phyloP scores from a whole-genome alignment of 2,113 vertebrate species.

The Syngnathus scovelli region DNA sequence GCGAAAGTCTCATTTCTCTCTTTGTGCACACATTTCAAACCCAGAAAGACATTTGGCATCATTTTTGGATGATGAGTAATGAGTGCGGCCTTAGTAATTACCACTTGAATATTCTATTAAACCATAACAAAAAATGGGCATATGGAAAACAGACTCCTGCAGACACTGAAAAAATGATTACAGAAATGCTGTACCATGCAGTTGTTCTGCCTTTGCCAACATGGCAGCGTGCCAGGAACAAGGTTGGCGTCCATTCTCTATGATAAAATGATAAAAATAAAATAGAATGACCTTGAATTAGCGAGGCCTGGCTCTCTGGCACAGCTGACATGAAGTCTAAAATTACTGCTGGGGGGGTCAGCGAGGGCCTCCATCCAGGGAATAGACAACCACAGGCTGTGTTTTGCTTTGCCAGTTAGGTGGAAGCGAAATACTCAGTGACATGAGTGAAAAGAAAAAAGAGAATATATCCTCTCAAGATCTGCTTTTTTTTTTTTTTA shows the following conservation, averaged over 20 bases:
- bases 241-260: conserved; percentile 46
- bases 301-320: conserved; percentile 53
- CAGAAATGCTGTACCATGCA: conserved; percentile 24
- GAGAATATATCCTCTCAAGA: conserved; percentile 13
- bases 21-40: conserved; percentile 10
- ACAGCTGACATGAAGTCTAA: conserved; percentile 66
- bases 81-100: conserved; percentile 23
- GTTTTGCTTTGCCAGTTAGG: conserved; percentile 46
- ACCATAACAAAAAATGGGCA: conserved; percentile 21
- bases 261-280: conserved; percentile 59
- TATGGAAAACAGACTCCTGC: conserved; percentile 22
- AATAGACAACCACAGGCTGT: conserved; percentile 53
- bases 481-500: conserved; percentile 15
- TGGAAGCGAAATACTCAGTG: conserved; percentile 56
- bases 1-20: conserved; percentile 10
- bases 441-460: conserved; percentile 54
- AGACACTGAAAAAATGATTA: conserved; percentile 32
- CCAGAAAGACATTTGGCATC: conserved; percentile 6
- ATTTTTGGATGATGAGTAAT: conserved; percentile 16
- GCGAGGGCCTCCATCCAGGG: conserved; percentile 52
- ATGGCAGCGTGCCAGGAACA: conserved; percentile 43
- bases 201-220: conserved; percentile 23
- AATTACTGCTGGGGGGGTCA: conserved; percentile 73
- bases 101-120: conserved; percentile 24
- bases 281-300: conserved; percentile 69